Evolutionary conservation across 1,140 invertebrate species (phyloP), one percentile per base, ranked within the genome.

Genomic region (Bombus pascuorum): DNA sequence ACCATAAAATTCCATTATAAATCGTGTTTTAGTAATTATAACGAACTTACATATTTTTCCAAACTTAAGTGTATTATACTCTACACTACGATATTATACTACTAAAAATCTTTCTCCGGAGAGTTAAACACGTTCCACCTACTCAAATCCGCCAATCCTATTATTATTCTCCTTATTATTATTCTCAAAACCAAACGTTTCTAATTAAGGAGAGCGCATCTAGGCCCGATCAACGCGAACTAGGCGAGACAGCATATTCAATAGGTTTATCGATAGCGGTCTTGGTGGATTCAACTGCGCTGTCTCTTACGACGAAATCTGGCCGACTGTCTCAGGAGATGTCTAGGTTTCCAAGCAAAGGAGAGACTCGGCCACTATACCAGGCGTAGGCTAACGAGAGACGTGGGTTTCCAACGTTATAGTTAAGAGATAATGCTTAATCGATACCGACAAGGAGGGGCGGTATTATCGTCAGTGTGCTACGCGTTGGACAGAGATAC

Each of bases 371-470:
- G 34, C 68, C 13, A 37, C 22, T 34, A 25, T 25, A 74, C 42
- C 8, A 28, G 9, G 12, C 57, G 28, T 3, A 2, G 76, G 47
- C 39, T 84, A 85, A 85, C 83, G 83, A 80, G 83, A 39, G 73
- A 72, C 53, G 47, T 28, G 42, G 83, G 53, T 85, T 75, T 65
- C 47, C 42, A 39, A 34, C 76, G 86, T 71, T 87, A 87, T 76
- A 79, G 72, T 80, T 88, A 89, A 88, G 77, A 88, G 87, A 87
- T 89, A 88, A 88, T 86, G 74, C 74, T 86, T 89, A 88, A 89
- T 89, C 88, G 88, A 89, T 89, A 81, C 53, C 37, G 66, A 10
- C n/a, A 82, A 53, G 62, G 62, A 81, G 77, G 75, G 59, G 44
- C 59, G 15, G 73, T 37, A 83, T 53, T 80, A 82, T 57, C 53